These are phyloP conservation scores for Solea solea DNA, from an alignment of 2,113 vertebrate genomes.

Conservation along the genomic window DNA sequence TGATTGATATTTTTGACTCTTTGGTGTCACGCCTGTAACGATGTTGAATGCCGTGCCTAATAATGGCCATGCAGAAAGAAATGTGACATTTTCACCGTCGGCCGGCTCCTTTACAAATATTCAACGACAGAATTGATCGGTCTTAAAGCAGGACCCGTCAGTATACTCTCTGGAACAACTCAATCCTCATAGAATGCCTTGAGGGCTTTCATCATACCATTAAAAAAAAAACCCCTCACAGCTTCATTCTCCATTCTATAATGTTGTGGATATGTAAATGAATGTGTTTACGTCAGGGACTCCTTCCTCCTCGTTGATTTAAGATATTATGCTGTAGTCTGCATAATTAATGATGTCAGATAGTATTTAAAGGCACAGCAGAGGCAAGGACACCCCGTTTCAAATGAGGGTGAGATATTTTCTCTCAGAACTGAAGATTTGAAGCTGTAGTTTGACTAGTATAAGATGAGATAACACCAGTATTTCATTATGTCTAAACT, in stretches of 20 bases:
- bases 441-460: neutral
- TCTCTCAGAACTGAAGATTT: neutral
- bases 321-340: constrained; percentile 38
- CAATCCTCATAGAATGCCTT: constrained; percentile 29
- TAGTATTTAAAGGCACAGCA: constrained; percentile 47
- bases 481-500: neutral
- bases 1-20: constrained; percentile 18
- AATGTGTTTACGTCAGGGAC: constrained; percentile 54
- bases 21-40: neutral
- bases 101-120: constrained; percentile 27
- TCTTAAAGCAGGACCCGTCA: constrained; percentile 7
- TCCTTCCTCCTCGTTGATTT: constrained; percentile 31
- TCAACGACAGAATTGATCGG: constrained; percentile 19
- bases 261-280: constrained; percentile 56
- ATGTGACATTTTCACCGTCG: constrained; percentile 12
- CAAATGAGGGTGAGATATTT: constrained; percentile 4
- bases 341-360: constrained; percentile 62
- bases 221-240: constrained; percentile 7
- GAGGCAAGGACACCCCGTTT: constrained; percentile 18
- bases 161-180: constrained; percentile 14
- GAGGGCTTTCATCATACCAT: constrained; percentile 40
- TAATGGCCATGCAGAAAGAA: constrained; percentile 18
- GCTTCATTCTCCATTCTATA: constrained; percentile 33
- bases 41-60: neutral
- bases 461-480: neutral